Evolutionary conservation across 2,797 vertebrate species (phyloP).

Genomic region (Naso thynnoides): DNA sequence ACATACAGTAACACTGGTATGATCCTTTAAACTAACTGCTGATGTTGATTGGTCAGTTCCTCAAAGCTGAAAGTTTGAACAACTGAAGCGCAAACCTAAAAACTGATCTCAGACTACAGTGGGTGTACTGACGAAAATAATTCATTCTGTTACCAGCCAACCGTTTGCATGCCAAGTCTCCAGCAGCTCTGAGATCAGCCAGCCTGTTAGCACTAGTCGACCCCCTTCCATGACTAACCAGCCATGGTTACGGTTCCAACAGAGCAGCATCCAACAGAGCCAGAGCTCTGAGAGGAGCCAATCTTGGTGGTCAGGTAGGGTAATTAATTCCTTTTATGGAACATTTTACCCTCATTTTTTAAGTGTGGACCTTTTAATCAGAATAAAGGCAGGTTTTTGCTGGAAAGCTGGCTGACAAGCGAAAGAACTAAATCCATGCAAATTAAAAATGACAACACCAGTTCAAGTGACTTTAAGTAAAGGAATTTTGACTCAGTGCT

Average conservation of each 20-base stretch:
- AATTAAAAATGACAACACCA: conserved; percentile 7
- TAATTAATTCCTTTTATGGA: conserved; percentile 12
- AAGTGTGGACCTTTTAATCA: conserved; percentile 20
- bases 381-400: conserved; percentile 9
- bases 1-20: too few relatives aligned
- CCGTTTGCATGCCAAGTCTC: conserved; percentile 30
- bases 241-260: conserved; percentile 11
- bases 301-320: conserved; percentile 15
- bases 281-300: conserved; percentile 12
- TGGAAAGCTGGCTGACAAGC: conserved; percentile 4
- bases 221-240: conserved; percentile 33
- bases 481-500: conserved; percentile 13
- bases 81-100: background rate
- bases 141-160: conserved; percentile 4
- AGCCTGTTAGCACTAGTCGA: conserved; percentile 30
- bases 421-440: background rate
- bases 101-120: conserved; percentile 7
- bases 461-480: conserved; percentile 21
- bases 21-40: background rate
- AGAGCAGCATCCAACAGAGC: conserved; percentile 18
- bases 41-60: background rate
- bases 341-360: conserved; percentile 4
- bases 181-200: conserved; percentile 44
- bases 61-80: conserved; percentile 4
- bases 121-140: conserved; percentile 1